Evolutionary conservation across 2,797 vertebrate genomes (phyloP).

Genomic region (Silurus aristotelis): DNA sequence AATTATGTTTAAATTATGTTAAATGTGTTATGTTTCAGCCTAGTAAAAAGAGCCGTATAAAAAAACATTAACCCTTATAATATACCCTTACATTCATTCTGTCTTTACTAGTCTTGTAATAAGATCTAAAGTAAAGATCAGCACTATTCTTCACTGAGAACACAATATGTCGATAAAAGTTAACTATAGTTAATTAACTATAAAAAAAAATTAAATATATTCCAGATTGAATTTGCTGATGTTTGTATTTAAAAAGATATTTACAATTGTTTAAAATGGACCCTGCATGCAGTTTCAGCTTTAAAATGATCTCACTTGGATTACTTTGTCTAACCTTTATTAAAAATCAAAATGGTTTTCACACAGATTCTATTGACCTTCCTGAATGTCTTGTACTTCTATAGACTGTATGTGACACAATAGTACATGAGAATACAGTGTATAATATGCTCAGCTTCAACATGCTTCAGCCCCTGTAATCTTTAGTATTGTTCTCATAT

Average conservation of each 20-base stretch:
- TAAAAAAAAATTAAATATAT: too few relatives aligned
- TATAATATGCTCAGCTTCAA: neutral
- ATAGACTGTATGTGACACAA: neutral
- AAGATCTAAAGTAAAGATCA: neutral
- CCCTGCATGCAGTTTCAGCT: too few relatives aligned
- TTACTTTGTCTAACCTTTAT: neutral
- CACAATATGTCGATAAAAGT: neutral
- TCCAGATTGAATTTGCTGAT: too few relatives aligned
- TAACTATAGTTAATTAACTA: too few relatives aligned
- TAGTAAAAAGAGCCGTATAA: neutral
- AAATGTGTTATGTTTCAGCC: conserved; percentile 2
- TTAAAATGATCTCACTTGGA: too few relatives aligned
- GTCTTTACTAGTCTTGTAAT: too few relatives aligned
- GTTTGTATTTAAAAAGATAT: too few relatives aligned
- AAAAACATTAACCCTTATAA: neutral
- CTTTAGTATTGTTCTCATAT: conserved; percentile 21
- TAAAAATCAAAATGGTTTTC: neutral
- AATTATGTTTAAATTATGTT: neutral
- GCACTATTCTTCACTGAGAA: neutral
- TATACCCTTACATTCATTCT: too few relatives aligned
- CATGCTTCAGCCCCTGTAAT: neutral
- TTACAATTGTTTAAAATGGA: too few relatives aligned
- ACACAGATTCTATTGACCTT: neutral
- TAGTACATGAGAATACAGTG: neutral
- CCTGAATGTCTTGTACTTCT: neutral